These are phyloP conservation scores for Centropus unirufus DNA, from an alignment of 2,113 vertebrate species.

Conservation along the genomic window DNA sequence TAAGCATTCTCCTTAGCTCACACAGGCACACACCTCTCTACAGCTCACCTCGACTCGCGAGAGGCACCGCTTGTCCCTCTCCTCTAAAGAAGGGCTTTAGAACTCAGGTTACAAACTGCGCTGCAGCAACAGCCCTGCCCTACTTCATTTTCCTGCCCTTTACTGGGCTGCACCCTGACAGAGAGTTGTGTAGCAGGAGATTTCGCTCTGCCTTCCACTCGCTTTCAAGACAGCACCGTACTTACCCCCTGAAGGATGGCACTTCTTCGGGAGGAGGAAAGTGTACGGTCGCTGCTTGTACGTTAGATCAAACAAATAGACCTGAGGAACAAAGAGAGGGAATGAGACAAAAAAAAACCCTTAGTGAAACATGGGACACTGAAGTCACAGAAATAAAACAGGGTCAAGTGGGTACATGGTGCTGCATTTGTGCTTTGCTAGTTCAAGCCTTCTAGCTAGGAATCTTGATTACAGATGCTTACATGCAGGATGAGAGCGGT, in stretches of 20 bases:
- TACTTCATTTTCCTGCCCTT: neutral
- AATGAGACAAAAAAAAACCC: neutral
- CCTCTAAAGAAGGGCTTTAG: neutral
- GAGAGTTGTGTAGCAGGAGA: fast-evolving
- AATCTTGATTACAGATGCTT: neutral
- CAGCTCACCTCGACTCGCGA: neutral
- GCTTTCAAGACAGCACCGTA: neutral
- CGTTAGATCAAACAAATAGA: constrained; percentile 97
- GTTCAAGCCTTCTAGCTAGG: neutral
- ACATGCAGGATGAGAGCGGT: neutral
- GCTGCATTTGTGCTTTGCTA: neutral
- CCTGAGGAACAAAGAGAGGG: constrained; percentile 73
- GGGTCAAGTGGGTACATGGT: neutral
- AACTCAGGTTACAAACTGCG: neutral
- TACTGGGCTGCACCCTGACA: neutral
- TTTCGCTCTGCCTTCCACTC: neutral
- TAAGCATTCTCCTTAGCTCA: neutral
- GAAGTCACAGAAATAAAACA: neutral
- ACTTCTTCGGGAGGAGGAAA: constrained; percentile 92
- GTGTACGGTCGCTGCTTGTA: constrained; percentile 96
- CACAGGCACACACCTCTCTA: neutral
- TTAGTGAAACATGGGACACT: neutral
- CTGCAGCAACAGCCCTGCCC: neutral
- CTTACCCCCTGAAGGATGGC: constrained; percentile 87
- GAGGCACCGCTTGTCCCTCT: neutral